A percentile compares a stretch with the other conserved stretches of the same genome.
Conservation (phyloP, 1,140 invertebrate species). For the Paralvinella palmiformis region DNA sequence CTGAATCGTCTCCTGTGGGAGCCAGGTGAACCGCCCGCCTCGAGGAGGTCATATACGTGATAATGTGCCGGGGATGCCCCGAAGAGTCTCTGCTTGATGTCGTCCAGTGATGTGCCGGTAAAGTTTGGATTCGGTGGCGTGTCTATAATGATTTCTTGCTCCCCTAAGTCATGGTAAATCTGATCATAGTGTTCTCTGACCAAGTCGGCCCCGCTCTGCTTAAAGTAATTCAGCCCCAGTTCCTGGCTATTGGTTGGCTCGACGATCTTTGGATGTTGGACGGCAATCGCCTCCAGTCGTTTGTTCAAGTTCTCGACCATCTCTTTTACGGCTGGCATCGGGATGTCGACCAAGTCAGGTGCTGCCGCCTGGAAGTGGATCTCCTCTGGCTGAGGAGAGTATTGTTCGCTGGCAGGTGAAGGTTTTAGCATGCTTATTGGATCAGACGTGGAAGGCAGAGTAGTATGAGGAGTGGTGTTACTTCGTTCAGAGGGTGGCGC, state of each 20-base stretch:
- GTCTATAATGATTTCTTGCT: slow-evolving; percentile 1
- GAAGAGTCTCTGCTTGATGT: slow-evolving; percentile 1
- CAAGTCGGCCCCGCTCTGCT: background rate
- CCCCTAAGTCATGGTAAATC: too few relatives aligned
- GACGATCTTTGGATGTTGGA: slow-evolving; percentile 11
- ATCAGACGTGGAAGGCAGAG: too few relatives aligned
- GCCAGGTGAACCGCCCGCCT: background rate
- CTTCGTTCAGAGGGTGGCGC: too few relatives aligned
- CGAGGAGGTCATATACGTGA: background rate
- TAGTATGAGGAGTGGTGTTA: too few relatives aligned
- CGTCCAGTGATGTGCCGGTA: background rate
- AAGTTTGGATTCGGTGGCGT: background rate
- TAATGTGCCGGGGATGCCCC: background rate
- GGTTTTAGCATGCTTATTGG: too few relatives aligned
- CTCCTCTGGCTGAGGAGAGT: background rate
- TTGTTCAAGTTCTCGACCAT: slow-evolving; percentile 13
- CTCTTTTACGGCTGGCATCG: slow-evolving; percentile 10
- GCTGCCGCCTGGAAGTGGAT: background rate
- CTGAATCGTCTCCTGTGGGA: slow-evolving; percentile 7
- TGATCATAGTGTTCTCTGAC: background rate
- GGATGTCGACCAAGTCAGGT: background rate
- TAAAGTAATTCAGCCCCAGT: slow-evolving; percentile 2
- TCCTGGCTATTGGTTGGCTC: background rate
- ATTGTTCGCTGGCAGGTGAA: too few relatives aligned
- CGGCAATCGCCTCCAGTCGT: slow-evolving; percentile 13